Evolutionary conservation across 2,797 vertebrate genomes (phyloP).

Genomic region (Meda fulgida): DNA sequence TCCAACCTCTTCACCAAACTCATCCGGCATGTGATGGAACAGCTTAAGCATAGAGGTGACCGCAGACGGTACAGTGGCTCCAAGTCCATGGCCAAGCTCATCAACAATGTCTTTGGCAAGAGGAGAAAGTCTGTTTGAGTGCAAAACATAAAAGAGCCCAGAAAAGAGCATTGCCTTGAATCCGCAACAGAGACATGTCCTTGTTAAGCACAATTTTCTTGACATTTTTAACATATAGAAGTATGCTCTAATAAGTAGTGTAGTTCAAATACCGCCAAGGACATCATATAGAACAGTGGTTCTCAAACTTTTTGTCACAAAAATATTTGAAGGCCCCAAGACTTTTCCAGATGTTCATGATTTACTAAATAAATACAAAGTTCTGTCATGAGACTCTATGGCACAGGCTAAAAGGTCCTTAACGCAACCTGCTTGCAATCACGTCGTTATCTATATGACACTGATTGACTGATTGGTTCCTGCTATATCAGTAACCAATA

Average conservation of each 20-base stretch:
- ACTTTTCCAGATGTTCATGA: neutral
- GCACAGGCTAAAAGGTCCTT: too few relatives aligned
- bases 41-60: constrained; percentile 74
- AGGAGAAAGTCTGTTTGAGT: constrained; percentile 81
- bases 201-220: constrained; percentile 3
- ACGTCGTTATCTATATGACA: too few relatives aligned
- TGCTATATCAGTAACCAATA: too few relatives aligned
- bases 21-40: constrained; percentile 78
- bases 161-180: neutral
- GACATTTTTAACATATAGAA: neutral
- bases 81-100: constrained; percentile 83
- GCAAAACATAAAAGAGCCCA: neutral
- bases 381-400: too few relatives aligned
- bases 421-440: too few relatives aligned
- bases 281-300: neutral
- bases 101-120: constrained; percentile 83
- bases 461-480: too few relatives aligned
- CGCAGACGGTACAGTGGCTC: constrained; percentile 79
- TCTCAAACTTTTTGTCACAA: neutral
- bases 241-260: neutral
- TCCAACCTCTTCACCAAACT: constrained; percentile 78
- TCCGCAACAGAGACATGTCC: neutral
- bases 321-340: neutral
- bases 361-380: neutral
- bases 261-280: neutral